phyloP scores from a whole-genome alignment of 2,113 vertebrate species.

The Carlito syrichta region DNA sequence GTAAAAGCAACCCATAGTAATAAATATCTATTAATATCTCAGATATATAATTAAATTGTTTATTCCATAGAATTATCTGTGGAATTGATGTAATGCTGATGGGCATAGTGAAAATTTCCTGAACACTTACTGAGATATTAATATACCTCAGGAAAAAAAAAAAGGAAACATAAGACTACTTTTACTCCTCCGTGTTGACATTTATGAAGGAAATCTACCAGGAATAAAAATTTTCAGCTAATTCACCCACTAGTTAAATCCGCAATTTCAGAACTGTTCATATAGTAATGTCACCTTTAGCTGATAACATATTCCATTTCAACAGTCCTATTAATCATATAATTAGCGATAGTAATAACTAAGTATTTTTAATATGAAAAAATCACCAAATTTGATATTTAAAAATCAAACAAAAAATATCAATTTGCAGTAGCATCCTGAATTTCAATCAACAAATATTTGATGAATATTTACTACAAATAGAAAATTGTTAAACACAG shows the following conservation, averaged over 20 bases:
- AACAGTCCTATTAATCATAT: neutral
- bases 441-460: neutral
- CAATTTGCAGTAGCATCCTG: neutral
- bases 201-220: neutral
- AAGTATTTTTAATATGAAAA: neutral
- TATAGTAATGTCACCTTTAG: neutral
- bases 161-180: neutral
- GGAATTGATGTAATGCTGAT: neutral
- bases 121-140: neutral
- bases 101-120: neutral
- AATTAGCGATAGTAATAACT: neutral
- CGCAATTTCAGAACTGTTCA: neutral
- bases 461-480: neutral
- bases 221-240: conserved; percentile 14
- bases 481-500: neutral
- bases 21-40: neutral
- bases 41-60: neutral
- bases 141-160: neutral
- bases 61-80: neutral
- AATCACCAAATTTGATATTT: neutral
- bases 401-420: conserved; percentile 7
- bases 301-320: neutral
- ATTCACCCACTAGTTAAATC: neutral
- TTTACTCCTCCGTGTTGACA: neutral
- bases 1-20: neutral